Evolutionary conservation across 2,888 invertebrate genomes (phyloP), one percentile per base, ranked within the genome.

Genomic region (Idaea straminata): DNA sequence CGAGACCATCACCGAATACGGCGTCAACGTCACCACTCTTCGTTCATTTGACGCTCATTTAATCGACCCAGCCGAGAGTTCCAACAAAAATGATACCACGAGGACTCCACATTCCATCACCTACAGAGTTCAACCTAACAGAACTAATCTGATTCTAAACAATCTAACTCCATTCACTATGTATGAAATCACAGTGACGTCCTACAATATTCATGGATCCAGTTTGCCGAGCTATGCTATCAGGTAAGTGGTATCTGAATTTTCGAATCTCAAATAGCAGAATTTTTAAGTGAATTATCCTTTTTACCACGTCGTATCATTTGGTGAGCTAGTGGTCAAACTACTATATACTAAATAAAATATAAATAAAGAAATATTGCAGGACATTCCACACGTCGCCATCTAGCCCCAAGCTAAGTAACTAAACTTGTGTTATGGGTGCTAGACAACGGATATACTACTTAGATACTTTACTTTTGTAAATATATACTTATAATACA

Each of bases 141-240:
- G 94, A 74, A 95, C 94, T 1, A 93, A 86, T 63, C 88, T 95
- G 0, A 84, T 94, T 0, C 80, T 97, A 3, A 94, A 94, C 74
- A 94, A 95, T 79, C 88, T 97, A 57, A 91, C 93, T 13, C 96
- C 97, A 0, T 96, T 96, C 78, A 97, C 96, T 0, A 97, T 97
- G 97, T 97, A 97, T 82, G 96, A 97, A 78, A 93, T 97, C 5
- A 94, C 95, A 0, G 95, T 97, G 10, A 95, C 94, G 0, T 95
- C 97, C 0, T 93, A 93, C 64, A 97, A 97, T 82, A 93, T 94
- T 16, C 95, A 95, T 80, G 97, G 97, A 0, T 94, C 95, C 0
- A 97, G 97, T 87, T 87, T 97, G 72, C 96, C 97, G 0, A 96
- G 96, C 64, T 95, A 96, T 76, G 93, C 94, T 15, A 88, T 97